Evolutionary conservation across 2,888 invertebrate genomes (phyloP), one percentile per base, ranked within the genome.

Genomic region (Venusia cambrica): DNA sequence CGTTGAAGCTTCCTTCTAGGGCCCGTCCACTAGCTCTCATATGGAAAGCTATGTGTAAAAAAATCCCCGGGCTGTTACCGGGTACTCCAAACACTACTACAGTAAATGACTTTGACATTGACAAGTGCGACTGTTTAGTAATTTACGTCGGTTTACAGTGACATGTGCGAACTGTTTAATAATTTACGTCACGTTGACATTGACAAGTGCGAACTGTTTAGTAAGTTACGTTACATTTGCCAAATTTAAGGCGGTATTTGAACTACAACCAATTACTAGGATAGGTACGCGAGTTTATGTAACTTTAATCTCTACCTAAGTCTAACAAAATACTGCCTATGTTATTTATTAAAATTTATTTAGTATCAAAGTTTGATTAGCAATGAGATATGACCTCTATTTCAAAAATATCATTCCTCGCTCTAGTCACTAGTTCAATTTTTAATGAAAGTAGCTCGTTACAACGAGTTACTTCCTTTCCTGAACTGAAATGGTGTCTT

Each of bases 1-100:
- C 68, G 94, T 94, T 61, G 94, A 94, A 78, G 94, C 94, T 61
- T 94, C 94, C 47, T 94, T 94, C 88, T 94, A 91, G 84, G 84
- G 72, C 44, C 76, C 76, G 60, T 62, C 81, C 33, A 59, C 73
- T 19, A 73, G 73, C 63, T 62, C 72, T 47, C 77, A 77, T 44
- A 58, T 74, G 62, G 83, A 85, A 65, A 83, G 73, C 65, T 80
- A 79, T 51, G 80, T 83, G 45, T 83, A 65, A 68, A 38, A n/a
- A 30, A 28, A 31, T 22, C 13, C 33, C 32, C 33, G 19, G 35
- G 41, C 19, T 29, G 16, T 9, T 17, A 24, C 27, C 39, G 38
- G 32, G 32, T 26, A 34, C 36, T 42, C 27, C 49, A 50, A 48
- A 35, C 48, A 48, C n/a, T n/a, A n/a, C n/a, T n/a, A n/a, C n/a